A percentile compares a stretch with the other conserved stretches of the same genome.
Conservation (phyloP, 2,888 invertebrate genomes). For the Drosophila sordidula region DNA sequence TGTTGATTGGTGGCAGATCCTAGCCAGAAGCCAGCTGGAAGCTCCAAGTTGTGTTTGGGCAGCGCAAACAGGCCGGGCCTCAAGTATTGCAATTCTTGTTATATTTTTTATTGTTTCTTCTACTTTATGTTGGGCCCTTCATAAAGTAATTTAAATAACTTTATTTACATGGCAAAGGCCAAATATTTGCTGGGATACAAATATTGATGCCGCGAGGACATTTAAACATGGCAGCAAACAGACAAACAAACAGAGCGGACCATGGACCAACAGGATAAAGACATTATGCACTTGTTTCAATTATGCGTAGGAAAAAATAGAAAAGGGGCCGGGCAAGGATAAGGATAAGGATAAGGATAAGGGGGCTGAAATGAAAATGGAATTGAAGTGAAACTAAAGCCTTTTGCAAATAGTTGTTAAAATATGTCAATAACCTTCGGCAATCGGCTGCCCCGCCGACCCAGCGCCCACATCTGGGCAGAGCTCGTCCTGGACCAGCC, state of each 20-base stretch:
- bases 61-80: slow-evolving; percentile 48
- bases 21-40: slow-evolving; percentile 40
- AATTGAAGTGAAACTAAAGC: slow-evolving; percentile 78
- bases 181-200: slow-evolving; percentile 72
- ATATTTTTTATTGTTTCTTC: slow-evolving; percentile 6
- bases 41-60: slow-evolving; percentile 52
- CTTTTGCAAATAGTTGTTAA: slow-evolving; percentile 79
- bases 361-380: slow-evolving; percentile 32
- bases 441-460: slow-evolving; percentile 15
- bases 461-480: slow-evolving; percentile 7
- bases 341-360: no score
- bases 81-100: slow-evolving; percentile 50
- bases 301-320: slow-evolving; percentile 55
- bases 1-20: slow-evolving; percentile 3
- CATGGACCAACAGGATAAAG: slow-evolving; percentile 54
- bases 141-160: slow-evolving; percentile 74
- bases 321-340: neutral
- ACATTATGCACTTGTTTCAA: slow-evolving; percentile 76
- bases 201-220: slow-evolving; percentile 75
- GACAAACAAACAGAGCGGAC: slow-evolving; percentile 33
- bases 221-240: slow-evolving; percentile 63
- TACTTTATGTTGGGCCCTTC: slow-evolving; percentile 30
- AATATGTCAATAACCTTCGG: slow-evolving; percentile 76
- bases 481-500: slow-evolving; percentile 11
- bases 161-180: slow-evolving; percentile 71